Conservation (phyloP, 2,888 invertebrate genomes). For the Nineta flava region DNA sequence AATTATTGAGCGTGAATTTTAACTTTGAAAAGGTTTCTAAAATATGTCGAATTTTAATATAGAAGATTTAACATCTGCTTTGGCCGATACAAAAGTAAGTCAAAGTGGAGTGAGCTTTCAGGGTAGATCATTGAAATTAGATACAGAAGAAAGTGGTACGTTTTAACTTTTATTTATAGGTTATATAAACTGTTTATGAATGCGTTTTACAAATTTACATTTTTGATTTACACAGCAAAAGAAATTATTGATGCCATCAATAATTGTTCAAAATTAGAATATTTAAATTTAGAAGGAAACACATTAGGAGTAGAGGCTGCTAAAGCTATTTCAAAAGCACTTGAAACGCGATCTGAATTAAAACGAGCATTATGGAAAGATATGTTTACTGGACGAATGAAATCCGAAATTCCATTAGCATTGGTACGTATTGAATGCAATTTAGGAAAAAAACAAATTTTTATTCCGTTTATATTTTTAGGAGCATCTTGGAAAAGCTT, state of each 20-base stretch:
- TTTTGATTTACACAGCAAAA: slow-evolving; percentile 36
- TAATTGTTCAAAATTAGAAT: slow-evolving; percentile 48
- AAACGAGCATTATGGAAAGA: slow-evolving; percentile 85
- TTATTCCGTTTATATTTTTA: slow-evolving; percentile 16
- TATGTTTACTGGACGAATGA: slow-evolving; percentile 90
- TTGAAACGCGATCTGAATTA: slow-evolving; percentile 63
- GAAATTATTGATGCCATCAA: slow-evolving; percentile 62
- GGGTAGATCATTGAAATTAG: slow-evolving; percentile 61
- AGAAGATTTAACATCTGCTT: slow-evolving; percentile 33
- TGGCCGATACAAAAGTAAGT: slow-evolving; percentile 29
- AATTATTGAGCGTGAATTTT: too few species aligned
- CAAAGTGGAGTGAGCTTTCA: slow-evolving; percentile 62
- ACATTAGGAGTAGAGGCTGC: slow-evolving; percentile 86
- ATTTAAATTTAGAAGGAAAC: slow-evolving; percentile 78
- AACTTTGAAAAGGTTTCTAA: too few species aligned
- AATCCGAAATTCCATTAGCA: slow-evolving; percentile 87
- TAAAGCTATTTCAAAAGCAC: slow-evolving; percentile 61
- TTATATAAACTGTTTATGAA: slow-evolving; percentile 4
- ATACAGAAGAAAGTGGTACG: slow-evolving; percentile 65
- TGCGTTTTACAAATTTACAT: slow-evolving; percentile 4
- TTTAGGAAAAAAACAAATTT: not conserved
- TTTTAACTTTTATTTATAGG: slow-evolving; percentile 7
- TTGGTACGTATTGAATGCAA: slow-evolving; percentile 37
- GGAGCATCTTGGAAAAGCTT: slow-evolving; percentile 60
- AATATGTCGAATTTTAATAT: not conserved